These are phyloP conservation scores for Zingel zingel DNA, from an alignment of 2,113 vertebrate species.

Conservation along the genomic window DNA sequence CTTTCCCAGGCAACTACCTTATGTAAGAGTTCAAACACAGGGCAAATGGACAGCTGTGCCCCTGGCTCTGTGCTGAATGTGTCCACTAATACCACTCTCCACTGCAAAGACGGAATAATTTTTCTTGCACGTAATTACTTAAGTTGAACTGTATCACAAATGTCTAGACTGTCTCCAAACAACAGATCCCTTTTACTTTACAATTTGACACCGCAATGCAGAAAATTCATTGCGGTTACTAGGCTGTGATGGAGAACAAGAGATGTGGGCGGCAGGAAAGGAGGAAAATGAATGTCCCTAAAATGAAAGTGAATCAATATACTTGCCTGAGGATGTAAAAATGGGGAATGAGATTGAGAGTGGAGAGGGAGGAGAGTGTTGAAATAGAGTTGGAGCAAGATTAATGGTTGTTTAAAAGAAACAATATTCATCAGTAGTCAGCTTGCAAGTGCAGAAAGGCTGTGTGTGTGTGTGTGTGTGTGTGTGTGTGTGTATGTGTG, in stretches of 20 bases:
- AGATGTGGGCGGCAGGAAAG: slow-evolving; percentile 42
- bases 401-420: slow-evolving; percentile 72
- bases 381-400: slow-evolving; percentile 57
- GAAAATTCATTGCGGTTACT: slow-evolving; percentile 22
- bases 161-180: neutral
- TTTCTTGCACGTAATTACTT: slow-evolving; percentile 1
- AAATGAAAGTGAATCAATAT: slow-evolving; percentile 73
- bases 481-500: slow-evolving; percentile 23
- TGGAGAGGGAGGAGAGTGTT: slow-evolving; percentile 12
- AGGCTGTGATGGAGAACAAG: slow-evolving; percentile 37
- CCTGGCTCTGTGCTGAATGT: slow-evolving; percentile 15
- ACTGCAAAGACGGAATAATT: neutral
- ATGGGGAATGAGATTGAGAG: slow-evolving; percentile 58
- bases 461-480: slow-evolving; percentile 23
- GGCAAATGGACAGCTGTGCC: neutral
- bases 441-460: slow-evolving; percentile 45
- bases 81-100: neutral
- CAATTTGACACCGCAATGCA: slow-evolving; percentile 3
- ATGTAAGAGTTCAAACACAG: slow-evolving; percentile 37
- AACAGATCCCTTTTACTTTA: slow-evolving; percentile 4
- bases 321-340: slow-evolving; percentile 62
- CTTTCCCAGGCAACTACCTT: slow-evolving; percentile 53
- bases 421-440: slow-evolving; percentile 59
- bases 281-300: slow-evolving; percentile 63
- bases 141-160: neutral